Conservation (phyloP, 2,888 invertebrate genomes). For the Sialis fuliginosa region DNA sequence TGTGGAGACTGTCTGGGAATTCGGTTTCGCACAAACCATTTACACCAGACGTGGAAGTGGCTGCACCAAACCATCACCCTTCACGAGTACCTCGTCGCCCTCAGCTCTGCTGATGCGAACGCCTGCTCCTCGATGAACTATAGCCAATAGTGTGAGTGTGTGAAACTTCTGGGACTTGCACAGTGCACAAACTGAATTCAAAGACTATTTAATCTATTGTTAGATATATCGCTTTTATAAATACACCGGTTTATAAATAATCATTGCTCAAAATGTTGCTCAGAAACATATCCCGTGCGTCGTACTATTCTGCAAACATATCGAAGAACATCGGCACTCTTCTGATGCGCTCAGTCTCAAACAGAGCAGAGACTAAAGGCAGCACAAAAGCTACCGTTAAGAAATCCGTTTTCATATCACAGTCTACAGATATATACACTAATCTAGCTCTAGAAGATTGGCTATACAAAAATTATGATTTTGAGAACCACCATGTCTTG, state of each 20-base stretch:
- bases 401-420: conserved; percentile 83
- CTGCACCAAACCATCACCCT: conserved; percentile 76
- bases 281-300: too few relatives aligned
- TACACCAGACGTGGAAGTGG: conserved; percentile 93
- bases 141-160: neutral
- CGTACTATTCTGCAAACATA: too few relatives aligned
- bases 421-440: conserved; percentile 75
- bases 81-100: conserved; percentile 72
- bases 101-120: conserved; percentile 41
- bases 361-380: too few relatives aligned
- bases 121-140: neutral
- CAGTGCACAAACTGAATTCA: too few relatives aligned
- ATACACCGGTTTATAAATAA: too few relatives aligned
- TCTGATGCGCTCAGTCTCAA: too few relatives aligned
- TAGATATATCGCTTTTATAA: too few relatives aligned
- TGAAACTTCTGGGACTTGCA: neutral
- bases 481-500: conserved; percentile 65
- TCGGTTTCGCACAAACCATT: conserved; percentile 71
- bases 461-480: conserved; percentile 78
- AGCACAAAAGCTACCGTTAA: conserved; percentile 23
- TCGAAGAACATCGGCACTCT: too few relatives aligned
- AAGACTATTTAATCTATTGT: too few relatives aligned
- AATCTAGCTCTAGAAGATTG: conserved; percentile 95
- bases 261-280: too few relatives aligned
- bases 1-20: conserved; percentile 73